Base-by-base conservation (phyloP, 2,888 invertebrate genomes). In the Cheilosia vulpina region DNA sequence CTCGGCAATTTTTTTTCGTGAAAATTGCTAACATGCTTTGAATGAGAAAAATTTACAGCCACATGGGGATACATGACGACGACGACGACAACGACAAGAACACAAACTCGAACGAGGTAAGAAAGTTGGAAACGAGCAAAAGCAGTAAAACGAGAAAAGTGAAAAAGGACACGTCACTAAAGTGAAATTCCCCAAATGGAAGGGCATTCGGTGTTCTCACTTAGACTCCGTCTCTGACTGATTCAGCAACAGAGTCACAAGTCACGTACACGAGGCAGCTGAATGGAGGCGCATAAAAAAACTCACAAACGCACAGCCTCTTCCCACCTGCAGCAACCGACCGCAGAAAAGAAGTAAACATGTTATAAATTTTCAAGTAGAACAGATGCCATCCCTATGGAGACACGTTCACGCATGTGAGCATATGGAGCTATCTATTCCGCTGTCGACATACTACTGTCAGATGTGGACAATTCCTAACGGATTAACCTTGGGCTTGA, bases 311-410 rank as follows among this genome's bases (percentile, higher is more conserved):
- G 13, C 65, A 41, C 9, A n/a, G 1, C 27, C 43, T 27, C 24
- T 21, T n/a, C n/a, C 27, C 53, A 31, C 15, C 24, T 13, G 27
- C 27, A 17, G 47, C 38, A 31, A 17, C 57, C 38, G 9, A 11
- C 13, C 4, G n/a, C 47, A 52, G 38, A 53, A 58, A 41, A 55
- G 41, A 73, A n/a, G 27, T 38, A 43, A 63, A 69, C 57, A 72
- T 73, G 78, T 78, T 73, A 68, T 83, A 73, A 73, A 83, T 83
- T 83, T 63, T 69, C 68, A 83, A 68, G 41, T 53, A 66, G 50
- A 57, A 27, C 65, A 58, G 38, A 38, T 31, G 34, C 9, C 52
- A 9, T 47, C 58, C 38, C 45, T n/a, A 34, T 41, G 52, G 65
- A 41, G 43, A 50, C 50, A 43, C 21, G 43, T 73, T 63, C 78